These are phyloP conservation scores for Gymnocheta viridis DNA, from an alignment of 2,888 invertebrate species.

Conservation along the genomic window DNA sequence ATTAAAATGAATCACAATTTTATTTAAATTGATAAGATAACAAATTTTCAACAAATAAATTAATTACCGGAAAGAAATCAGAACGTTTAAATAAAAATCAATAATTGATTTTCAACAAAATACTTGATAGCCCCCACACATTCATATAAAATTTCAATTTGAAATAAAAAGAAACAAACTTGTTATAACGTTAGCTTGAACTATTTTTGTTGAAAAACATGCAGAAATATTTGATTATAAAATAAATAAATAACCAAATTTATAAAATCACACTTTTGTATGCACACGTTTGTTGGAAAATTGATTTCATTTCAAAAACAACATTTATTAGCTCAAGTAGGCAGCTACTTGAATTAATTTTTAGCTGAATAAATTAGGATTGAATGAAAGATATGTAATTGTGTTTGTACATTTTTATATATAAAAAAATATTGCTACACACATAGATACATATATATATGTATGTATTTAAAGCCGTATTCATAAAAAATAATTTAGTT, in stretches of 20 bases:
- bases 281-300: background rate
- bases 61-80: constrained; percentile 8
- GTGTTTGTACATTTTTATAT: too few species aligned
- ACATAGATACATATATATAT: background rate
- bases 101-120: constrained; percentile 10
- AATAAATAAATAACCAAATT: background rate
- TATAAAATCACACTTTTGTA: constrained; percentile 7
- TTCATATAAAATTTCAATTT: background rate
- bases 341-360: constrained; percentile 41
- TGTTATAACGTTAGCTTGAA: background rate
- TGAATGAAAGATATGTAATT: background rate
- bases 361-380: background rate
- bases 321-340: constrained; percentile 25
- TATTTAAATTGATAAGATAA: constrained; percentile 39
- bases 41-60: constrained; percentile 3
- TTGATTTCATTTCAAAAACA: background rate
- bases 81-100: background rate
- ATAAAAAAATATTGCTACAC: too few species aligned
- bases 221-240: background rate
- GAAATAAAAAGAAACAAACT: background rate
- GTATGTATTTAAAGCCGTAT: too few species aligned
- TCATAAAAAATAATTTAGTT: too few species aligned
- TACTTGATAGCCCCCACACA: background rate
- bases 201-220: background rate
- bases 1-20: constrained; percentile 28